Base-by-base conservation (phyloP, 2,113 vertebrate species). In the Podilymbus podiceps region DNA sequence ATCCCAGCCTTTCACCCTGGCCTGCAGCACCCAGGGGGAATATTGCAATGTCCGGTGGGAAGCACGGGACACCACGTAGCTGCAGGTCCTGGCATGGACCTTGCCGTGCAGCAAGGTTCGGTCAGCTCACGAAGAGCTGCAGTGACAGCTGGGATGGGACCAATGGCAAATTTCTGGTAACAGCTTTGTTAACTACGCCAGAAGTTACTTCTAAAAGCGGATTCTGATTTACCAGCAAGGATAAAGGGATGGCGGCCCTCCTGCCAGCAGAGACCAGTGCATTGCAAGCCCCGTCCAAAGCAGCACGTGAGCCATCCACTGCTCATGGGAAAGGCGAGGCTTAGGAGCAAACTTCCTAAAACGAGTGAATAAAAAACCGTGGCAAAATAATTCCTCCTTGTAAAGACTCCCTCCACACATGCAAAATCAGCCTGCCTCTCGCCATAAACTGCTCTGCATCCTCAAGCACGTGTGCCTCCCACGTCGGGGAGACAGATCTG, bases 1-100 rank as follows among this genome's bases (percentile, higher is more conserved):
- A 92, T 23, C 80, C 30, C 46, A 13, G 8, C 0, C 0, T n/a
- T 79, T 79, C 78, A 44, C 6, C 23, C 42, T 0, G 0, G 62
- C 28, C 53, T 75, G 38, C 30, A 60, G 60, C 4, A 64, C 35
- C 22, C 81, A 58, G 23, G 9, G 24, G 49, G 63, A 91, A 77
- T 27, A 73, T 2, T 38, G n/a, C 38, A 73, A 5, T 0, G 1
- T 38, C 30, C 40, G n/a, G 55, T 18, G 38, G 68, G 53, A 83
- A 74, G 59, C n/a, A 31, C 0, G 10, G 72, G 76, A 42, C 28
- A 44, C 5, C 33, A 8, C 6, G 31, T 2, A 63, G 25, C 42
- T 74, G 38, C 49, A 44, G 77, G 56, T 60, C 28, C 72, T 59
- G 55, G 27, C 46, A 18, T 0, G 5, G 77, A 28, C 46, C 62